Evolutionary conservation across 1,140 invertebrate species (phyloP).

Genomic region (Heliothis subflexa): DNA sequence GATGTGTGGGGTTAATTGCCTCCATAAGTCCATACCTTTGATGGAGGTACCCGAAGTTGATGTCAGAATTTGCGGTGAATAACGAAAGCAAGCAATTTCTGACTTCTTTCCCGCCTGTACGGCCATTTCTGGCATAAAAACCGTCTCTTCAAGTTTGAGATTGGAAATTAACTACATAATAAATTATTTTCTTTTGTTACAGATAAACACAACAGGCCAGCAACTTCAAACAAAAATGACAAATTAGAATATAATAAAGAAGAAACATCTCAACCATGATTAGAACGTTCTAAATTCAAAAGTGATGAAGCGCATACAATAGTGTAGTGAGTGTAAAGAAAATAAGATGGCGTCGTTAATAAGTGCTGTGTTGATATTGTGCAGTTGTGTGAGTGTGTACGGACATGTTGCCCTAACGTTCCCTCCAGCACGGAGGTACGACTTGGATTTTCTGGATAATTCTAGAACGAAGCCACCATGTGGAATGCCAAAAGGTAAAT

Average conservation of each 20-base stretch:
- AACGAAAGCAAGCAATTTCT: no score
- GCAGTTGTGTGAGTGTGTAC: conserved; percentile 62
- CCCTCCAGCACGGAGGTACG: conserved; percentile 94
- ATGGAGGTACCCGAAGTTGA: no score
- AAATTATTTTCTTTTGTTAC: conserved; percentile 31
- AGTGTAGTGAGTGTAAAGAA: conserved; percentile 30
- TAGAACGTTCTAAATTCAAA: conserved; percentile 44
- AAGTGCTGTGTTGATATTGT: conserved; percentile 59
- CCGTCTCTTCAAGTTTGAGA: no score
- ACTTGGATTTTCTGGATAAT: conserved; percentile 97
- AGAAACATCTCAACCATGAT: conserved; percentile 16
- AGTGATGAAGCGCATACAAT: conserved; percentile 49
- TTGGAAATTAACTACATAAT: neutral
- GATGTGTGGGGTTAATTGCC: neutral
- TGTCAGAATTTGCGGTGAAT: no score
- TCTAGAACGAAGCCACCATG: conserved; percentile 95
- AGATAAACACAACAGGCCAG: conserved; percentile 28
- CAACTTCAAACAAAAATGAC: conserved; percentile 15
- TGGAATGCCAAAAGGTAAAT: conserved; percentile 97
- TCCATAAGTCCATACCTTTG: no score
- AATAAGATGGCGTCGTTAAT: conserved; percentile 67
- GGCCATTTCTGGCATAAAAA: no score
- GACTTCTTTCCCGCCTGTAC: no score
- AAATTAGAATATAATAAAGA: conserved; percentile 4
- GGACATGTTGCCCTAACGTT: conserved; percentile 95